These are phyloP conservation scores for Delphinapterus leucas DNA, from an alignment of 2,113 vertebrate species.

Conservation along the genomic window DNA sequence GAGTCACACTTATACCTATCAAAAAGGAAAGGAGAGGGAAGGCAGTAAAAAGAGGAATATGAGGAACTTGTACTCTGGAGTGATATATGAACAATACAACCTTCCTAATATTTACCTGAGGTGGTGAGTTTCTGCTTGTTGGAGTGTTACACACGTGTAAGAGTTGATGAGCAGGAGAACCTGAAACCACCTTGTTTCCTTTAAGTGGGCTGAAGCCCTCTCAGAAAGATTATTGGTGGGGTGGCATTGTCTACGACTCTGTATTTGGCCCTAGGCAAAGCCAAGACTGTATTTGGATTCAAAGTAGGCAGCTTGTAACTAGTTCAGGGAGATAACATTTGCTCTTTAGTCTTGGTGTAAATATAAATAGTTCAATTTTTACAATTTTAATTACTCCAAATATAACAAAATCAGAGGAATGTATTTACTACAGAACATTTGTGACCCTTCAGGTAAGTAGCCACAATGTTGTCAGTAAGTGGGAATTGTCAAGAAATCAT, in stretches of 20 bases:
- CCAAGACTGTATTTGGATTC: slow-evolving; percentile 1
- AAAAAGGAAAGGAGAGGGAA: slow-evolving; percentile 12
- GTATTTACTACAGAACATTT: slow-evolving; percentile 15
- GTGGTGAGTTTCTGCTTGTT: background rate
- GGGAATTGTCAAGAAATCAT: background rate
- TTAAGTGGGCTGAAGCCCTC: background rate
- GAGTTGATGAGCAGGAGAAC: background rate
- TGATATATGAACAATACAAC: background rate
- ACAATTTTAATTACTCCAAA: background rate
- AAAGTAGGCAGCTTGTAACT: background rate
- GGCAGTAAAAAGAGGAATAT: background rate
- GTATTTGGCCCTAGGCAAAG: background rate
- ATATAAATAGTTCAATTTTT: slow-evolving; percentile 12
- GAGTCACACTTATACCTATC: background rate
- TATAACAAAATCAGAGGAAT: slow-evolving; percentile 7
- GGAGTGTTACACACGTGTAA: background rate
- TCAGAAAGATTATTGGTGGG: background rate
- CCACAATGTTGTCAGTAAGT: background rate
- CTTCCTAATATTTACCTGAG: background rate
- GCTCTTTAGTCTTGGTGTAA: background rate
- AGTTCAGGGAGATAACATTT: background rate
- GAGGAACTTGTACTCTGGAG: background rate
- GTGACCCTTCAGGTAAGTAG: background rate
- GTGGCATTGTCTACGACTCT: background rate
- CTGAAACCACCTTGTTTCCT: background rate